Evolutionary conservation across 2,797 vertebrate species (phyloP).

Genomic region (Periparus ater): DNA sequence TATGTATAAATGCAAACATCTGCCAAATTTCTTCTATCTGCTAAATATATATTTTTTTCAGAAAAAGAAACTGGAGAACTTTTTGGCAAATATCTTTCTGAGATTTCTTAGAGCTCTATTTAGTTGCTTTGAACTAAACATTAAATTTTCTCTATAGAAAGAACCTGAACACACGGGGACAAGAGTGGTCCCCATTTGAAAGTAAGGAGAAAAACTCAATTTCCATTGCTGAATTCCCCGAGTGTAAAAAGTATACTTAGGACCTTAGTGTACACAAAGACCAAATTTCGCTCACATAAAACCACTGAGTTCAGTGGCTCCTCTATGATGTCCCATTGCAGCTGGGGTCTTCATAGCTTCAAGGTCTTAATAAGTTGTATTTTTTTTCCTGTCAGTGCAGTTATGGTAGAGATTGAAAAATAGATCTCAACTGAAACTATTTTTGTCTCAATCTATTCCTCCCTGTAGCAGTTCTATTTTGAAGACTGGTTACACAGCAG

Average conservation of each 20-base stretch:
- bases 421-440: neutral
- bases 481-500: neutral
- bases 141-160: neutral
- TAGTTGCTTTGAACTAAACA: neutral
- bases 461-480: neutral
- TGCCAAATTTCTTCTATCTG: neutral
- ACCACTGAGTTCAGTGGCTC: neutral
- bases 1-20: neutral
- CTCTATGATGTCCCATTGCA: fast-evolving
- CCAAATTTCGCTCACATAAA: neutral
- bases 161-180: neutral
- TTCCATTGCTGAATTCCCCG: neutral
- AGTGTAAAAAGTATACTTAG: neutral
- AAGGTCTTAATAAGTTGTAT: neutral
- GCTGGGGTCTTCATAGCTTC: neutral
- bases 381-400: neutral
- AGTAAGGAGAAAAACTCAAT: neutral
- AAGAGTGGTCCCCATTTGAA: neutral
- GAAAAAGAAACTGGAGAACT: neutral
- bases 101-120: neutral
- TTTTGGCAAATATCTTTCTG: neutral
- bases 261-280: neutral
- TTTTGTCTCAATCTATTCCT: neutral
- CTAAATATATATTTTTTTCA: neutral
- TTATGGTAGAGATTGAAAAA: neutral